Evolutionary conservation across 1,140 invertebrate genomes (phyloP).

Genomic region (Anastrepha ludens): DNA sequence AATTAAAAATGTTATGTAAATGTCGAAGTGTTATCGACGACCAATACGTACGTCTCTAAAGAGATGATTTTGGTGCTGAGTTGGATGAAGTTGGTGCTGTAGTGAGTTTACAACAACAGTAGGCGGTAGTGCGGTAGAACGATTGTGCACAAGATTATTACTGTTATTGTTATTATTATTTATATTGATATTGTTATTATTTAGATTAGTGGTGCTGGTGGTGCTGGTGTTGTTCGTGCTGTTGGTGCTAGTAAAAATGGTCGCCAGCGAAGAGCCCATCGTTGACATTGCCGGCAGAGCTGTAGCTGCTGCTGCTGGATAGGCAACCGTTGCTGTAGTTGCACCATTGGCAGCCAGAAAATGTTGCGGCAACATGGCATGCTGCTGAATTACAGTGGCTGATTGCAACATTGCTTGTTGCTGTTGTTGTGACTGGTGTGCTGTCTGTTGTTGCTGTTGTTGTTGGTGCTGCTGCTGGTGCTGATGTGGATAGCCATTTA

Average conservation of each 20-base stretch:
- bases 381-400: conserved; percentile 60
- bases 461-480: conserved; percentile 60
- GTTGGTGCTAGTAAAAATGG: conserved; percentile 55
- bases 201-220: conserved; percentile 54
- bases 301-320: neutral
- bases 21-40: conserved; percentile 5
- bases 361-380: conserved; percentile 26
- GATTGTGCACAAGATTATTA: conserved; percentile 57
- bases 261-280: conserved; percentile 47
- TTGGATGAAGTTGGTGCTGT: conserved; percentile 74
- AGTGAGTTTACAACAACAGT: conserved; percentile 68
- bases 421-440: conserved; percentile 53
- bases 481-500: conserved; percentile 65
- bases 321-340: conserved; percentile 55
- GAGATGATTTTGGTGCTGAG: conserved; percentile 74
- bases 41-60: conserved; percentile 74
- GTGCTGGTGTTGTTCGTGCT: conserved; percentile 54
- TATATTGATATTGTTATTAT: conserved; percentile 52
- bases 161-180: conserved; percentile 53
- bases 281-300: neutral
- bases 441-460: conserved; percentile 40
- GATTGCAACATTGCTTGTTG: conserved; percentile 62
- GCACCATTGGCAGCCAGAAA: conserved; percentile 19
- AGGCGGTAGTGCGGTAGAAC: conserved; percentile 59
- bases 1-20: conserved; percentile 10